phyloP scores from a whole-genome alignment of 2,888 invertebrate species.

The Pediacus dermestoides region DNA sequence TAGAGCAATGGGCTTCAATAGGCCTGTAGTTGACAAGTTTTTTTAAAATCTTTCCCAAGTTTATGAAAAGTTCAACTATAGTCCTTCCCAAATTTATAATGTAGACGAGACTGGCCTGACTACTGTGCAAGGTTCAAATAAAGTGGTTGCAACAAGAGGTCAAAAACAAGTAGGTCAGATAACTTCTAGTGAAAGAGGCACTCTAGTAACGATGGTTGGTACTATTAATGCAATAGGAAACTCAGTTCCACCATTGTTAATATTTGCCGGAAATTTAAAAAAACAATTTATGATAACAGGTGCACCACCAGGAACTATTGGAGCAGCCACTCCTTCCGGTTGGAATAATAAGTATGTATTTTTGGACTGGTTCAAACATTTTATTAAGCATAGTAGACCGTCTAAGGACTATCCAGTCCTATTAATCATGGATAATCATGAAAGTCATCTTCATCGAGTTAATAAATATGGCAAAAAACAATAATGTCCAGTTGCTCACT shows the following conservation, averaged over 20 bases:
- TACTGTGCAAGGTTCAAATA: slow-evolving; percentile 23
- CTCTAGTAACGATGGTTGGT: slow-evolving; percentile 17
- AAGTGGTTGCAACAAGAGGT: slow-evolving; percentile 21
- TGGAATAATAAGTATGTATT: slow-evolving; percentile 16
- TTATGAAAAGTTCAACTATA: slow-evolving; percentile 15
- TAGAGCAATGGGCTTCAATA: slow-evolving; percentile 46
- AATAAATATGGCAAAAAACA: too few relatives aligned
- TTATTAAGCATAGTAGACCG: slow-evolving; percentile 12
- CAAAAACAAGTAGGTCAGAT: slow-evolving; percentile 24
- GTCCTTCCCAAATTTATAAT: slow-evolving; percentile 29
- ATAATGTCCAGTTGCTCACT: too few relatives aligned
- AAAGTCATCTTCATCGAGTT: too few relatives aligned
- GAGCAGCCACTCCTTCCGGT: slow-evolving; percentile 14
- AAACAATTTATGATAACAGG: slow-evolving; percentile 12
- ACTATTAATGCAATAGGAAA: slow-evolving; percentile 17
- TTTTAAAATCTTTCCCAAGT: slow-evolving; percentile 12
- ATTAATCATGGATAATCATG: slow-evolving; percentile 18
- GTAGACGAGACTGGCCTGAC: slow-evolving; percentile 21
- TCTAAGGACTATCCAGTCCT: slow-evolving; percentile 12
- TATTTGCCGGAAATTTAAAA: slow-evolving; percentile 22
- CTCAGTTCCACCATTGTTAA: slow-evolving; percentile 19
- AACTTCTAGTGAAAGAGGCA: slow-evolving; percentile 15
- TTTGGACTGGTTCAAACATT: slow-evolving; percentile 13
- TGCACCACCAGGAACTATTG: slow-evolving; percentile 16
- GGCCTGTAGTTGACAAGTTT: slow-evolving; percentile 14